These are phyloP conservation scores for Daphoenositta chrysoptera DNA, from an alignment of 2,113 vertebrate species.

Conservation along the genomic window DNA sequence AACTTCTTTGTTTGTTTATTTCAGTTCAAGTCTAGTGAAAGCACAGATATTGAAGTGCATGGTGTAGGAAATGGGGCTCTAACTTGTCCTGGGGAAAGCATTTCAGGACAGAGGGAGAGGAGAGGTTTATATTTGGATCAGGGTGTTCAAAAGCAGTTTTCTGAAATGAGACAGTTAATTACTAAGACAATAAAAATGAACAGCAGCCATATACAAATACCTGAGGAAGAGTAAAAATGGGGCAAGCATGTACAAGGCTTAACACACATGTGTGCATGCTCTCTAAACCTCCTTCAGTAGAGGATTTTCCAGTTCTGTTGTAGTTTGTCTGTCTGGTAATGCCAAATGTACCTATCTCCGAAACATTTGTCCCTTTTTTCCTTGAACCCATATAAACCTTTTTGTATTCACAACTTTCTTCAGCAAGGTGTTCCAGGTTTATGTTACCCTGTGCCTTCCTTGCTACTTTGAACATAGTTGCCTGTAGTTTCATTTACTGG, in stretches of 20 bases:
- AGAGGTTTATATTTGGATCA: rapidly evolving
- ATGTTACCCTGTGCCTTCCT: neutral
- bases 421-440: neutral
- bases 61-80: neutral
- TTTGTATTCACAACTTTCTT: neutral
- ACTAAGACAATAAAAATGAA: neutral
- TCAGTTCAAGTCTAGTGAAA: neutral
- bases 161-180: neutral
- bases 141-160: neutral
- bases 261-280: rapidly evolving
- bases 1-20: neutral
- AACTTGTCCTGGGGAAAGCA: neutral
- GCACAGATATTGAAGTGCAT: neutral
- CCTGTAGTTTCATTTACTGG: neutral
- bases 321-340: neutral
- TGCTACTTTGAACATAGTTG: neutral
- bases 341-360: neutral
- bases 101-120: neutral
- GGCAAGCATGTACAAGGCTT: neutral
- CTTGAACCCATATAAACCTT: neutral
- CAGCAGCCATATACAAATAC: neutral
- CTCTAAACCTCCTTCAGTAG: neutral
- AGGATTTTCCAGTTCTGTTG: neutral
- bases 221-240: neutral
- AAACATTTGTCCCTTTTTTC: neutral